Evolutionary conservation across 1,140 invertebrate genomes (phyloP), one percentile per base, ranked within the genome.

Genomic region (Anagrus nilaparvatae): DNA sequence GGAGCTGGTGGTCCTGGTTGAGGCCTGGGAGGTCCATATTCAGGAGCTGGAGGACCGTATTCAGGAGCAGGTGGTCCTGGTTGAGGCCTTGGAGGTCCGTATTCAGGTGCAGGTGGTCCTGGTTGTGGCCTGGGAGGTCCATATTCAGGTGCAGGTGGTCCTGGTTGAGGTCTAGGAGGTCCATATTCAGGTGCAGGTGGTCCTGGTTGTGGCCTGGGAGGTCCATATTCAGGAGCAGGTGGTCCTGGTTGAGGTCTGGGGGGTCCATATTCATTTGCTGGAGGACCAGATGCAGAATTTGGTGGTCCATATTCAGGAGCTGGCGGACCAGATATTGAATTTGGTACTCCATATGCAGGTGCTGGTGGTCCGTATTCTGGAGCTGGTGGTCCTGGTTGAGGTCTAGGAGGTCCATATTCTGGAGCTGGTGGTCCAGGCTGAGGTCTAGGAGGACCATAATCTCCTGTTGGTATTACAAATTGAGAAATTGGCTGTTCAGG

Each of bases 21-120:
- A 12, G 84, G 84, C 52, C 82, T 82, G 83, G 83, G 86, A 21
- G 84, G 84, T 47, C 87, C 84, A 52, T 86, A 87, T 42, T 80
- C 72, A 6, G 83, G 82, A 54, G 82, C 77, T 4, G 80, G 79
- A 9, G 79, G 79, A 7, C 79, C 82, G n/a, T n/a, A n/a, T 12
- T 79, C 79, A 18, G 79, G 79, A 4, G 79, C 77, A 46, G 76
- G 76, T n/a, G 77, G 75, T 19, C 79, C 78, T 18, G 78, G 74
- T 35, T 73, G 73, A 17, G 72, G 73, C n/a, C n/a, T n/a, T 16
- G 51, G 51, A 19, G 40, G 34, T 29, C 40, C 41, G 31, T n/a
- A n/a, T n/a, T n/a, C n/a, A 33, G 67, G 69, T 13, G 71, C 70
- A 3, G 72, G 72, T 9, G 71, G 70, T 1, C 70, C 72, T 17